phyloP scores from a whole-genome alignment of 2,797 vertebrate genomes.

The Coranthus polyacanthus region DNA sequence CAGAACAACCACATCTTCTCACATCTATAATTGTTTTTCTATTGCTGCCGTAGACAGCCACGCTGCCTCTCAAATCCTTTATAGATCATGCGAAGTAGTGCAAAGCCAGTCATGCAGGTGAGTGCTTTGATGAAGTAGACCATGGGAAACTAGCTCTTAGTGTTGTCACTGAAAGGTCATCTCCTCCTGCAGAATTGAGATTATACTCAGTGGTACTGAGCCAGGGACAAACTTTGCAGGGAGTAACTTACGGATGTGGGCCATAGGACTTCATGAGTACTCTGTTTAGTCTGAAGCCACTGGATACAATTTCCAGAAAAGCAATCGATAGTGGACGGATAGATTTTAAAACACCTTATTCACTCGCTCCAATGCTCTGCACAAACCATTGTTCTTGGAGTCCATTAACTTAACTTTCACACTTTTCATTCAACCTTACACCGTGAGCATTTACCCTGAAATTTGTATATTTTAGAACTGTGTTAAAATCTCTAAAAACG shows the following conservation, averaged over 20 bases:
- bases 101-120: background rate
- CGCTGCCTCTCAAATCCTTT: background rate
- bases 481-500: too few species aligned
- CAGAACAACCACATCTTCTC: too few species aligned
- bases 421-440: background rate
- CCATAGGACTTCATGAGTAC: background rate
- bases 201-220: background rate
- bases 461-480: too few species aligned
- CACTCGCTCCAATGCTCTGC: too few species aligned
- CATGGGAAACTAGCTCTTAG: background rate
- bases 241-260: background rate
- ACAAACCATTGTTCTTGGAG: too few species aligned
- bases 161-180: background rate
- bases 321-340: background rate
- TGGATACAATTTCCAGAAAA: background rate
- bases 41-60: conserved; percentile 12
- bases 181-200: background rate
- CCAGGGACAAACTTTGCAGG: too few species aligned
- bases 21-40: conserved; percentile 8
- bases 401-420: background rate
- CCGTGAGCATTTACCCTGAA: background rate
- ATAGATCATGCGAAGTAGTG: background rate
- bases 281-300: conserved; percentile 3
- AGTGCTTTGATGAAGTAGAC: background rate
- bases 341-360: background rate